A percentile compares a stretch with the other conserved stretches of the same genome.
These are phyloP conservation scores for Xanthia togata DNA, from an alignment of 2,888 invertebrate species.

Conservation along the genomic window DNA sequence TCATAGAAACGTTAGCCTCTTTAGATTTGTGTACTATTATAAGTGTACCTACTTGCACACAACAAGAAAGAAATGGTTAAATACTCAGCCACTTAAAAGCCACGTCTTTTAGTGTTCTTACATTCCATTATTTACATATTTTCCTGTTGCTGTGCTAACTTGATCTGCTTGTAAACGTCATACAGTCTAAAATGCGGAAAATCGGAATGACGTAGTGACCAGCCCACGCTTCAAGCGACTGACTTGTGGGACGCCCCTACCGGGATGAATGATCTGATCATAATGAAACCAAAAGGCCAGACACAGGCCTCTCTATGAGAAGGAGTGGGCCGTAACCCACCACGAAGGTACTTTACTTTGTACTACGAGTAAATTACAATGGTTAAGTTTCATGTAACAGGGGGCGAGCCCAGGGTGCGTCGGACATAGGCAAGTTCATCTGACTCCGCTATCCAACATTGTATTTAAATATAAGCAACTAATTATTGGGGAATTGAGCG, in stretches of 20 bases:
- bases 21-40: neutral
- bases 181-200: neutral
- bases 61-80: neutral
- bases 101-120: neutral
- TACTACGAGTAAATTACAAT: too few species aligned
- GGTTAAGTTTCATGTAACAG: neutral
- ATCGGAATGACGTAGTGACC: neutral
- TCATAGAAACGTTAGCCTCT: neutral
- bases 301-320: too few species aligned
- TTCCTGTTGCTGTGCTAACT: constrained; percentile 4
- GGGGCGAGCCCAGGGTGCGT: neutral
- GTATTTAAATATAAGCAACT: neutral
- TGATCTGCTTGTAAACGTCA: neutral
- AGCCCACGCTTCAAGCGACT: neutral
- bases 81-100: neutral
- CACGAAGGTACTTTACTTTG: too few species aligned
- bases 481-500: neutral
- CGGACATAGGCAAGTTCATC: neutral
- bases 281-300: neutral
- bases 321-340: too few species aligned
- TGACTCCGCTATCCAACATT: neutral
- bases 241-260: neutral
- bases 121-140: constrained; percentile 1
- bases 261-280: neutral
- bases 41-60: neutral